Percentiles rank a stretch among this genome's conserved stretches.
Conservation (phyloP, 2,888 invertebrate species). For the Chaitophorus viminalis region DNA sequence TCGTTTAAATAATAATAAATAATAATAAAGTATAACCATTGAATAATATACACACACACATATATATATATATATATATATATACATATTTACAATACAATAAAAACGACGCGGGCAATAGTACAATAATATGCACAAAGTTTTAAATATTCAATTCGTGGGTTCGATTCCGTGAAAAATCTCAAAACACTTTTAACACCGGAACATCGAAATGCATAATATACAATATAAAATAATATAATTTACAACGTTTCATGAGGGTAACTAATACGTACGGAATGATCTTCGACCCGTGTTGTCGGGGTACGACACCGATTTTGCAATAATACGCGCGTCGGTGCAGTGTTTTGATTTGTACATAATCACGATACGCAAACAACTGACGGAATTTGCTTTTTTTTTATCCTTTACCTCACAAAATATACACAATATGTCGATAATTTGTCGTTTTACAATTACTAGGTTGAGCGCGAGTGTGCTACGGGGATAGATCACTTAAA, state of each 20-base stretch:
- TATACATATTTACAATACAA: neutral
- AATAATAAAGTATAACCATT: too few relatives aligned
- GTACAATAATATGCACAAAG: neutral
- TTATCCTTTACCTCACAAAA: neutral
- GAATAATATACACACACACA: too few relatives aligned
- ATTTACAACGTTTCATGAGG: too few relatives aligned
- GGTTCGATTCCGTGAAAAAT: neutral
- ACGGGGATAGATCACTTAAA: neutral
- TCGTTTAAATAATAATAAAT: too few relatives aligned
- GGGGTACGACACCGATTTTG: neutral
- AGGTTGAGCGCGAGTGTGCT: neutral
- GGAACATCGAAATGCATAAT: neutral
- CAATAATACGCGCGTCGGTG: too few relatives aligned
- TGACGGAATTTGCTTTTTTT: neutral
- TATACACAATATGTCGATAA: neutral
- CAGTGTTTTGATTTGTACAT: neutral
- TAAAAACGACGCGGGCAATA: too few relatives aligned
- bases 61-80: too few relatives aligned
- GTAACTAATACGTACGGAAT: neutral
- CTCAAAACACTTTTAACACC: neutral
- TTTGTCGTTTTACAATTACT: neutral
- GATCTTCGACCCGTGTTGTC: neutral
- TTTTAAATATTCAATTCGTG: neutral
- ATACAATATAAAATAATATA: too few relatives aligned
- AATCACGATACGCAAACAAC: neutral